Base-by-base conservation (phyloP, 2,888 invertebrate species). In the Cristatella mucedo region DNA sequence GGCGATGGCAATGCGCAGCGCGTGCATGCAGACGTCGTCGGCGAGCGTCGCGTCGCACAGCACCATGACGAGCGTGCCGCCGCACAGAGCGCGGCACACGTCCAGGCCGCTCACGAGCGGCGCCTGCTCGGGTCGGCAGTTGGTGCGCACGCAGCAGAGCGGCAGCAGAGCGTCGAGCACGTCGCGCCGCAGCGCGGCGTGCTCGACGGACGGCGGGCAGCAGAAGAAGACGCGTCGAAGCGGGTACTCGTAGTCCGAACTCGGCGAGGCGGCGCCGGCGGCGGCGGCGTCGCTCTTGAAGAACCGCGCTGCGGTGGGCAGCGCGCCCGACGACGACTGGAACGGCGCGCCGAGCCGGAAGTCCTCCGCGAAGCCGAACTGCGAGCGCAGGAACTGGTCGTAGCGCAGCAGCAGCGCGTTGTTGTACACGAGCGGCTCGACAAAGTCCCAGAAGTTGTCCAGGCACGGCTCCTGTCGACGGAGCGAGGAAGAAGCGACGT, bases 371-470 rank as follows among this genome's bases (percentile, higher is more conserved):
- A 36, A 24, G 6, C 36, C 36, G 26, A 36, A 36, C 36, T 36
- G 21, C 26, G 36, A 15, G n/a, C 15, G 22, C 7, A 36, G 19
- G 24, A 36, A 36, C 5, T 36, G 15, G 18, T 36, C 36, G 13
- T 36, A 36, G 13, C 26, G 13, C 24, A 6, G 13, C 4, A 36
- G 36, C 4, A 36, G 36, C 15, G 22, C 26, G 22, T 22, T 36
- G 19, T 36, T 36, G 18, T 36, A 19, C n/a, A 36, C 24, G 15
- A 36, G 15, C 13, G 36, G 36, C 24, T 36, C 36, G 15, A 36
- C 15, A n/a, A 36, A 22, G 19, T 36, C 36, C 36, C 36, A 36
- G 24, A 36, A 36, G n/a, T 22, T 15, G 22, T 36, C 36, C 36
- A 36, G 6, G 5, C 13, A 15, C 26, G 5, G n/a, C n/a, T 36